Conservation (phyloP, 2,113 vertebrate species). For the Mormyrus lacerda region DNA sequence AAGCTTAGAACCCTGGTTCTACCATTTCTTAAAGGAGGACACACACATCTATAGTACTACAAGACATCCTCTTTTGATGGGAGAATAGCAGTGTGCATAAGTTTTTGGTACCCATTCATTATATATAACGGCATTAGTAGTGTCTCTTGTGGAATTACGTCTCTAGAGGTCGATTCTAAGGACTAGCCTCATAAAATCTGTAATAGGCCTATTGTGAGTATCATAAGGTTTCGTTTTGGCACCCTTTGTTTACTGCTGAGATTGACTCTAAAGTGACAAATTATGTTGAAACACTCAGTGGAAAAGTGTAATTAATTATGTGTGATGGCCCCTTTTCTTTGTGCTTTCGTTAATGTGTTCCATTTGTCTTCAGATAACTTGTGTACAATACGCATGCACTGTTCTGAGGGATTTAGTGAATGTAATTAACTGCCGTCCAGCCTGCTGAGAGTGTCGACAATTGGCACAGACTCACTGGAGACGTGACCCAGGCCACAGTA, state of each 20-base stretch:
- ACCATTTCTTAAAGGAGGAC: background rate
- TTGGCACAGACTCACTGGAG: background rate
- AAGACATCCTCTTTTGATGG: background rate
- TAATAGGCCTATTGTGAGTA: background rate
- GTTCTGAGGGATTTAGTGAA: background rate
- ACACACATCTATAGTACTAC: background rate
- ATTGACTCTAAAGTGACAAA: background rate
- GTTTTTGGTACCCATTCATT: background rate
- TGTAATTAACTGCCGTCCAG: background rate
- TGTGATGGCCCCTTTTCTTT: background rate
- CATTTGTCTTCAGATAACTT: conserved; percentile 1
- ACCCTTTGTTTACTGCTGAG: background rate
- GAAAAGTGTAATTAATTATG: conserved; percentile 1
- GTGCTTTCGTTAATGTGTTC: background rate
- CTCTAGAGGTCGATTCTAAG: background rate
- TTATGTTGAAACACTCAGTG: background rate
- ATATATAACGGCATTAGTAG: background rate
- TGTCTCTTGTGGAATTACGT: background rate
- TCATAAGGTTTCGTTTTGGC: background rate
- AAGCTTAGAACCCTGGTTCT: too few relatives aligned
- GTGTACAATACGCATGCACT: background rate
- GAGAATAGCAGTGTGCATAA: background rate
- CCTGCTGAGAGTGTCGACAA: background rate
- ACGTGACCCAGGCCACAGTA: background rate
- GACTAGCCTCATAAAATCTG: background rate